A percentile compares a stretch with the other conserved stretches of the same genome.
phyloP scores from a whole-genome alignment of 1,140 invertebrate genomes.

The Capitella teleta region DNA sequence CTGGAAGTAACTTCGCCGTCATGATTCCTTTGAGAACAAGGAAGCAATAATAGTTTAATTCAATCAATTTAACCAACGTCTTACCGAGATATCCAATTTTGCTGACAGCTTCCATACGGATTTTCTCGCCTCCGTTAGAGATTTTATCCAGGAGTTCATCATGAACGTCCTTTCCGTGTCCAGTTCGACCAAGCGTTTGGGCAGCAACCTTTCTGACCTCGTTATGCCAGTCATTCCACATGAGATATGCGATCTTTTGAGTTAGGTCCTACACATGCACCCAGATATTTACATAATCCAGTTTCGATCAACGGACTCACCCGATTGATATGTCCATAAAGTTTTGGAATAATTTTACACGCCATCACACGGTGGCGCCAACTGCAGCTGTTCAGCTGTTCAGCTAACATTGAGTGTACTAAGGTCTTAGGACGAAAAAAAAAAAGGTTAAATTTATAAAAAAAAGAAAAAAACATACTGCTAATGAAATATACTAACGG shows the following conservation, averaged over 20 bases:
- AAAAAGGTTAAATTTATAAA: neutral
- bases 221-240: conserved; percentile 40
- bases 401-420: conserved; percentile 37
- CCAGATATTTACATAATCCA: neutral
- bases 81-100: conserved; percentile 36
- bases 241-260: conserved; percentile 32
- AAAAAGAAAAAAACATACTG: neutral
- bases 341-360: conserved; percentile 33
- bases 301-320: conserved; percentile 13
- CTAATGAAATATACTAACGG: conserved; percentile 19
- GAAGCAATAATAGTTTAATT: neutral
- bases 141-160: conserved; percentile 28
- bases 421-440: conserved; percentile 20
- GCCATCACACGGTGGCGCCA: conserved; percentile 38
- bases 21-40: conserved; percentile 28
- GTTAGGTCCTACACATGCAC: conserved; percentile 25
- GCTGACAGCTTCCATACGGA: conserved; percentile 31
- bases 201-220: conserved; percentile 34
- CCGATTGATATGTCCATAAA: conserved; percentile 34
- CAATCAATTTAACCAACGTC: neutral
- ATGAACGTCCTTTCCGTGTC: conserved; percentile 36
- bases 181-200: conserved; percentile 36
- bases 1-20: conserved; percentile 37
- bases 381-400: conserved; percentile 38
- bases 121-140: conserved; percentile 20